Evolutionary conservation across 2,113 vertebrate genomes (phyloP).

Genomic region (Rousettus leschenaultii): DNA sequence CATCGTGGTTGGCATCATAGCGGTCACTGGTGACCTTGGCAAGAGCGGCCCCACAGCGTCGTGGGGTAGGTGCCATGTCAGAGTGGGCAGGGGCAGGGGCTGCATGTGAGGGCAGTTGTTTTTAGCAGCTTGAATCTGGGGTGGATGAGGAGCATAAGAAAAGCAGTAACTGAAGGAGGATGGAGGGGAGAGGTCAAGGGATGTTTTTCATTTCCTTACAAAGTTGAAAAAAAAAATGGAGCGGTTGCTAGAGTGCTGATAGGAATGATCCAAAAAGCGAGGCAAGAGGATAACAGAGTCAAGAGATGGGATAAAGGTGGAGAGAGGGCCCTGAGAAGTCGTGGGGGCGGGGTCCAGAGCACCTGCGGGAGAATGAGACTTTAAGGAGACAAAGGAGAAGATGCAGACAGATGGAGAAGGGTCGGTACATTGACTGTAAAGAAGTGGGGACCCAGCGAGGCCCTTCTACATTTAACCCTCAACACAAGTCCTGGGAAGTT

Average conservation of each 20-base stretch:
- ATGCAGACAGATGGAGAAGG: no score
- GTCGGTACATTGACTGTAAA: no score
- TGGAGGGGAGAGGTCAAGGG: neutral
- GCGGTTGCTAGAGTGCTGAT: neutral
- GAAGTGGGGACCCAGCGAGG: neutral
- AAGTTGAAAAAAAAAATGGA: neutral
- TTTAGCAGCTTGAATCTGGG: neutral
- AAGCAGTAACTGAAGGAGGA: neutral
- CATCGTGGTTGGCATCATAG: neutral
- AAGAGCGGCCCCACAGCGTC: neutral
- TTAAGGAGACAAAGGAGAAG: neutral
- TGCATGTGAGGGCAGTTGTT: neutral
- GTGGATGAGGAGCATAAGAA: neutral
- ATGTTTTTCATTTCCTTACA: neutral
- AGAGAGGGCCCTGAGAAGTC: neutral
- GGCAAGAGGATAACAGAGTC: neutral
- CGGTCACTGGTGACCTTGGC: neutral
- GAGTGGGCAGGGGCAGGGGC: neutral
- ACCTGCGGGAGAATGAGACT: no score
- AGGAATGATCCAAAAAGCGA: neutral
- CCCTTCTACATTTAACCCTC: no score
- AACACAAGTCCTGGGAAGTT: neutral
- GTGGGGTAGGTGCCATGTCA: accelerated
- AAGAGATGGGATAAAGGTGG: neutral
- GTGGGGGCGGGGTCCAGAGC: neutral